Conservation (phyloP, 1,140 invertebrate genomes). For the Trichonephila clavipes region DNA sequence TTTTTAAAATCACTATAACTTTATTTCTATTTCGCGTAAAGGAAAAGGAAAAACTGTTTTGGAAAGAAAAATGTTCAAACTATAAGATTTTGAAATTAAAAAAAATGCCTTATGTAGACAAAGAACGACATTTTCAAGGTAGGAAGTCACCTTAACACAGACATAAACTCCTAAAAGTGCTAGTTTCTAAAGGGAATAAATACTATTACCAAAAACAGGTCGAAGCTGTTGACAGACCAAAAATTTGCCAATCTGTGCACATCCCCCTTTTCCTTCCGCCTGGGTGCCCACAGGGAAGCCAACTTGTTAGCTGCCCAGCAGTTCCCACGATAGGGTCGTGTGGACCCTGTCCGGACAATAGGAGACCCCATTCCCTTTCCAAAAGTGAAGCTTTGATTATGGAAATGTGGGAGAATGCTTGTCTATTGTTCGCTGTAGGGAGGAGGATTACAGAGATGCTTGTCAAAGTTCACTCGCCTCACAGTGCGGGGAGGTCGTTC, state of each 20-base stretch:
- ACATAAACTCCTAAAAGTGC: no score
- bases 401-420: conserved; percentile 60
- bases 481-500: neutral
- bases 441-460: conserved; percentile 28
- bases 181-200: no score
- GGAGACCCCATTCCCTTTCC: neutral
- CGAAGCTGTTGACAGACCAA: neutral
- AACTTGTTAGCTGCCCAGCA: conserved; percentile 41
- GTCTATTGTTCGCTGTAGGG: conserved; percentile 30
- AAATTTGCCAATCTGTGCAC: neutral
- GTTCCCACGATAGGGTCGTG: conserved; percentile 41
- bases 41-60: no score
- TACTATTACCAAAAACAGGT: no score
- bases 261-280: neutral
- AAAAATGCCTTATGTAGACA: no score
- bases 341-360: neutral
- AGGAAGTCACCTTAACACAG: no score
- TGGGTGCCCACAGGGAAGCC: conserved; percentile 17
- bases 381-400: conserved; percentile 18
- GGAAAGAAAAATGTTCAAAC: no score
- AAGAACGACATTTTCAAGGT: no score
- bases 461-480: conserved; percentile 26
- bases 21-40: no score
- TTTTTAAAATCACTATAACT: no score
- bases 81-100: no score